Evolutionary conservation across 2,113 vertebrate species (phyloP).

Genomic region (Cyanoderma ruficeps): DNA sequence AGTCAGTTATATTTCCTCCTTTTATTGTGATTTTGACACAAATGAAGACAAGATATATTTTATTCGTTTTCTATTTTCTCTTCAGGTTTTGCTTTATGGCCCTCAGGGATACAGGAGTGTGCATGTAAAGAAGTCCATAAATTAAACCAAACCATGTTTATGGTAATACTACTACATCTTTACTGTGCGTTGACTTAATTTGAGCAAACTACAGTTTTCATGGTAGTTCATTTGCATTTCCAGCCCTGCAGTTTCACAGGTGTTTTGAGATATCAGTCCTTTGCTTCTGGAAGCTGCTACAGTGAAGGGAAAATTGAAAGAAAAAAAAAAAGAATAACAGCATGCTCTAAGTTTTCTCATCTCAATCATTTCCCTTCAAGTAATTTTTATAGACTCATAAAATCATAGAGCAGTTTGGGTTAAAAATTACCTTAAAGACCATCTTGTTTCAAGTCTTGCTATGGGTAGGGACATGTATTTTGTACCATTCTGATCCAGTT

Average conservation of each 20-base stretch:
- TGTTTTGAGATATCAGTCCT: not conserved
- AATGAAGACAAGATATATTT: constrained; percentile 67
- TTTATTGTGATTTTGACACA: constrained; percentile 70
- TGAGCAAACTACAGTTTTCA: constrained; percentile 28
- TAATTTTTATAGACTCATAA: not conserved
- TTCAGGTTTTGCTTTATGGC: constrained; percentile 59
- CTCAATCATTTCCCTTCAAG: not conserved
- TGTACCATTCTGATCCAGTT: not conserved
- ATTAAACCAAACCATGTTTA: constrained; percentile 45
- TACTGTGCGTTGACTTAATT: constrained; percentile 39
- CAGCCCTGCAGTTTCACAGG: not conserved
- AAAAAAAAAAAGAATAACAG: not conserved
- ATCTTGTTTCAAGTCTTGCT: not conserved
- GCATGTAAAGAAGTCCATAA: constrained; percentile 64
- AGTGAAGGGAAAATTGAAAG: not conserved
- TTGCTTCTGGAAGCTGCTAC: not conserved
- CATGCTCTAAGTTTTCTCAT: not conserved
- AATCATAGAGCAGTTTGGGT: not conserved
- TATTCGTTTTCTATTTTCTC: constrained; percentile 32
- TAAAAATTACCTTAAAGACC: not conserved
- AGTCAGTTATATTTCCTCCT: constrained; percentile 55
- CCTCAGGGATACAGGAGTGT: constrained; percentile 23
- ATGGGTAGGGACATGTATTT: not conserved
- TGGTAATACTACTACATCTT: constrained; percentile 13
- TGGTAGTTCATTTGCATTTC: constrained; percentile 9